A percentile compares a stretch with the other conserved stretches of the same genome.
Conservation (phyloP, 2,797 vertebrate species). For the Nasua narica region DNA sequence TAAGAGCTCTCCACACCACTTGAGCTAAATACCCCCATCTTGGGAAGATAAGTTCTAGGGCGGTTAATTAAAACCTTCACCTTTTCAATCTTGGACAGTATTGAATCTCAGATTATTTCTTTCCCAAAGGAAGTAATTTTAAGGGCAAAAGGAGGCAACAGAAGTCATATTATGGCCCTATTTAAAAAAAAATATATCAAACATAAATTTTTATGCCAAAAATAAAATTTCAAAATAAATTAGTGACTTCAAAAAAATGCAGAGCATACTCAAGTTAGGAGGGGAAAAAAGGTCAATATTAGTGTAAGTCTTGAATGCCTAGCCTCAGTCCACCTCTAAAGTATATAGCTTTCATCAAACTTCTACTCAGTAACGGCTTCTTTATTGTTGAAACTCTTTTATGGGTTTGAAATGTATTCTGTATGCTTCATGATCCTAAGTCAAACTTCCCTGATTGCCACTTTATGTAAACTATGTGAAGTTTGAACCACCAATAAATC, state of each 20-base stretch:
- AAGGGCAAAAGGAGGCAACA: neutral
- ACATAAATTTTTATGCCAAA: neutral
- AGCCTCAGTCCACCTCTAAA: neutral
- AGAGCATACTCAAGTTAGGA: neutral
- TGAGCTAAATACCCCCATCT: conserved; percentile 67
- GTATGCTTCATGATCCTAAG: conserved; percentile 35
- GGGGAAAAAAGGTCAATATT: neutral
- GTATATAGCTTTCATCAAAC: neutral
- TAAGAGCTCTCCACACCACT: conserved; percentile 71
- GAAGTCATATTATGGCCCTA: neutral
- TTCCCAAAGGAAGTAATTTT: conserved; percentile 54
- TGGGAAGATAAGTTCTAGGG: conserved; percentile 39
- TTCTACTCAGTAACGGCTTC: neutral
- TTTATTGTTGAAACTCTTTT: conserved; percentile 31
- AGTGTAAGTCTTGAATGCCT: neutral
- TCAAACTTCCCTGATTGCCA: conserved; percentile 24
- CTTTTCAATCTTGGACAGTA: conserved; percentile 46
- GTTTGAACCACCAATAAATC: conserved; percentile 53
- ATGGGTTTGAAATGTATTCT: conserved; percentile 45
- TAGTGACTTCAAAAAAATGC: neutral
- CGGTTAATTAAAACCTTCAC: conserved; percentile 70
- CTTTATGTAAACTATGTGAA: conserved; percentile 66
- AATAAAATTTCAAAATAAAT: neutral
- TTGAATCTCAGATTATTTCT: conserved; percentile 43
- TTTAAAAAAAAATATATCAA: neutral